Evolutionary conservation across 2,797 vertebrate species (phyloP), one percentile per base, ranked within the genome.

Genomic region (Loriculus beryllinus): DNA sequence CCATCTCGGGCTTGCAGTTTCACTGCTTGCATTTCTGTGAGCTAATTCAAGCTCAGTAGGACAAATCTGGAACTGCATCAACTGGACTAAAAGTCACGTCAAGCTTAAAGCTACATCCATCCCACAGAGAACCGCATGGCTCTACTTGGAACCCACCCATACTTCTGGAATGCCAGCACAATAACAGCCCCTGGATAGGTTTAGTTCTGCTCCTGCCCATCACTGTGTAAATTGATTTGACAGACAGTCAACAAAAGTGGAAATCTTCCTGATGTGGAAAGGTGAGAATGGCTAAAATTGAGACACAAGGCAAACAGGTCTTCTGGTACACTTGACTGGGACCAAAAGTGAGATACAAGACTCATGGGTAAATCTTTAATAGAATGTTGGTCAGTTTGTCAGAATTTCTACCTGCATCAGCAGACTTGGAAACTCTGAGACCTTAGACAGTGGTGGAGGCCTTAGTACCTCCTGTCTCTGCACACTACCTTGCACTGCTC

Each of bases 51-150:
- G 52, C 65, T 78, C 52, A 43, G 35, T 9, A 75, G 82, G 48
- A 90, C 35, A 82, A 78, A 92, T 33, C 12, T 85, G 20, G 65
- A 78, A 68, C 65, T 78, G 21, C 60, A 87, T 52, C 31, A 82
- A 18, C 29, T 31, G 33, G 48, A 39, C 35, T 88, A 67, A 71
- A 90, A 81, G 26, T 72, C 33, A 16, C 2, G 70, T 76, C 42
- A 45, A 60, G 15, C n/a, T 77, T 45, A 86, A 83, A 80, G 60
- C 54, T 33, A 17, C 29, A 43, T 10, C 31, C 13, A 33, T 19
- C 14, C n/a, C 31, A 47, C 6, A 48, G 45, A 54, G 26, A 28
- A 22, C 8, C 20, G 11, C 0, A 0, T 12, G 8, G 4, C 17
- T 74, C 21, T 52, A 6, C 54, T 56, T 62, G 67, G 59, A 86